phyloP scores from a whole-genome alignment of 2,113 vertebrate species.

The Emberiza fucata region DNA sequence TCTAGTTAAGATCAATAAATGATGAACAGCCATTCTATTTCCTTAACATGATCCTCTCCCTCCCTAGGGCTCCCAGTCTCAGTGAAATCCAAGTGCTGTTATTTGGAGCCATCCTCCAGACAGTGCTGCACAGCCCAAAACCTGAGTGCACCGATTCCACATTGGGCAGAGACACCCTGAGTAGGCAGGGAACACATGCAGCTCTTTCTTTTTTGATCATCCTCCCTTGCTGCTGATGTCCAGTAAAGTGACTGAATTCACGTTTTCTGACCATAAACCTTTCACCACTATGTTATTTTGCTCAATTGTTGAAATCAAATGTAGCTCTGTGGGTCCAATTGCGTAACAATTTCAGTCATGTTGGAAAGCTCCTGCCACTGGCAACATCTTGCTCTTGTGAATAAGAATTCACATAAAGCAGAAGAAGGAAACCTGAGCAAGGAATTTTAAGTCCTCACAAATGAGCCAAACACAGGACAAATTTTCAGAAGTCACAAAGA shows the following conservation, averaged over 20 bases:
- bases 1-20: neutral
- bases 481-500: slow-evolving; percentile 6
- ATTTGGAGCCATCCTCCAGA: neutral
- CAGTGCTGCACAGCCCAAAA: neutral
- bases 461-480: neutral
- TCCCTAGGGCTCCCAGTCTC: neutral
- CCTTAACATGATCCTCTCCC: neutral
- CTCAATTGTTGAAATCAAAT: neutral
- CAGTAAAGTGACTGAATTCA: neutral
- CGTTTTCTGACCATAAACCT: neutral
- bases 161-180: fast-evolving
- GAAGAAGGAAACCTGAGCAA: neutral
- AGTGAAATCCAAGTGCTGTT: neutral
- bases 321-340: neutral
- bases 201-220: neutral
- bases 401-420: neutral
- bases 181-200: neutral
- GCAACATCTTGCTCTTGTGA: neutral
- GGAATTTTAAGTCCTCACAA: neutral
- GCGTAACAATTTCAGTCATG: neutral
- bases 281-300: neutral
- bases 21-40: neutral
- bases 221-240: neutral
- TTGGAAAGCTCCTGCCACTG: neutral
- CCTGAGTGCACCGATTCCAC: neutral